Evolutionary conservation across 2,797 vertebrate genomes (phyloP).

Genomic region (Nannoperca australis): DNA sequence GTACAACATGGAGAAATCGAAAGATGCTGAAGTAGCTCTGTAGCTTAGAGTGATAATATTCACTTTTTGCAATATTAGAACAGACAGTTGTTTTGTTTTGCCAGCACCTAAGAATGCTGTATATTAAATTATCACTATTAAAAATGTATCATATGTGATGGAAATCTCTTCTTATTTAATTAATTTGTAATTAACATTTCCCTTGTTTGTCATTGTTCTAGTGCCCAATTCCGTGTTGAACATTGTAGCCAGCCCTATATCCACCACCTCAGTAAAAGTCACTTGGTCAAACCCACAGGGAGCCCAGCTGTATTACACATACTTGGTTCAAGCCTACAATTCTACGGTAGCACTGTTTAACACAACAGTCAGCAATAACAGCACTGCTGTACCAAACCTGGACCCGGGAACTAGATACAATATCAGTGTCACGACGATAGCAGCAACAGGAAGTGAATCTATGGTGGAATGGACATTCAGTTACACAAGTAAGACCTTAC

Average conservation of each 20-base stretch:
- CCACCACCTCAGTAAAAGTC: conserved; percentile 60
- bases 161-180: neutral
- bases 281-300: conserved; percentile 61
- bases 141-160: neutral
- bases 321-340: conserved; percentile 48
- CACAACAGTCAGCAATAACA: neutral
- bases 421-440: conserved; percentile 60
- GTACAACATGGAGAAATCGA: conserved; percentile 21
- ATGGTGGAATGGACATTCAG: conserved; percentile 5
- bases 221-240: conserved; percentile 77
- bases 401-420: conserved; percentile 69
- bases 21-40: neutral
- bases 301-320: conserved; percentile 30
- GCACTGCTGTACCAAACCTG: conserved; percentile 31
- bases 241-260: conserved; percentile 34
- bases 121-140: neutral
- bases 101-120: neutral
- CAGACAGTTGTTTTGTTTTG: neutral
- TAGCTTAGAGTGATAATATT: neutral
- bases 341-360: fast-evolving
- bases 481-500: conserved; percentile 75
- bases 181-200: neutral
- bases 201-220: conserved; percentile 30
- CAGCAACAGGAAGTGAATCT: conserved; percentile 32
- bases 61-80: neutral